A percentile compares a stretch with the other conserved stretches of the same genome.
These are phyloP conservation scores for Drepana falcataria DNA, from an alignment of 2,888 invertebrate species.

Conservation along the genomic window DNA sequence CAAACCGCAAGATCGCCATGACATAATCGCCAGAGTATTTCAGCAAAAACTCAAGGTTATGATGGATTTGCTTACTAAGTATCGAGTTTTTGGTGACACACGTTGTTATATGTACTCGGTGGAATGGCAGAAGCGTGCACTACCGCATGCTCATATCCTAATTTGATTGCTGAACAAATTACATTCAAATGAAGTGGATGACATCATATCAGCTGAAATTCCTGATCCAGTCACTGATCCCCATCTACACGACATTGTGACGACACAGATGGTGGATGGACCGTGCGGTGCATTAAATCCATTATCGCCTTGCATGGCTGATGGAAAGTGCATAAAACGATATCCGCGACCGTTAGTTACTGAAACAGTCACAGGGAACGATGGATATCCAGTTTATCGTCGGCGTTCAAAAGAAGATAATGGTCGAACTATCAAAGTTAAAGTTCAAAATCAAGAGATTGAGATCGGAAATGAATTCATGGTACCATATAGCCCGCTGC, in stretches of 20 bases:
- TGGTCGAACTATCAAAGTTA: not conserved
- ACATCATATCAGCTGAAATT: not conserved
- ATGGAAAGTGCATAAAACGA: not conserved
- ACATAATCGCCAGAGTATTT: too few relatives aligned
- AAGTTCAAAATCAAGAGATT: not conserved
- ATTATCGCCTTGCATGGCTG: not conserved
- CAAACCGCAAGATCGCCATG: not conserved
- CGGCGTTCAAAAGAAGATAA: conserved; percentile 3
- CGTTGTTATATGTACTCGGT: too few relatives aligned
- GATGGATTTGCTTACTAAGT: too few relatives aligned
- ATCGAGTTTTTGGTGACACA: too few relatives aligned
- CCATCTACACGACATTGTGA: not conserved
- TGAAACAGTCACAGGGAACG: not conserved
- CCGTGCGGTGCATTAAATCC: not conserved
- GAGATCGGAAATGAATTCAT: conserved; percentile 6
- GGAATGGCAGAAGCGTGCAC: too few relatives aligned
- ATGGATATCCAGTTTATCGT: conserved; percentile 6
- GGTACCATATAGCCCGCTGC: conserved; percentile 11
- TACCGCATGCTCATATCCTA: too few relatives aligned
- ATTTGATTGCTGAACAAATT: too few relatives aligned
- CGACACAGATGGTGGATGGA: not conserved
- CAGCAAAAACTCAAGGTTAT: too few relatives aligned
- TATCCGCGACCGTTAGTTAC: not conserved
- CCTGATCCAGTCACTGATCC: not conserved
- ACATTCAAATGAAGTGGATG: not conserved